Conservation (phyloP, 2,888 invertebrate genomes). For the Drosophila nr. fundita region DNA sequence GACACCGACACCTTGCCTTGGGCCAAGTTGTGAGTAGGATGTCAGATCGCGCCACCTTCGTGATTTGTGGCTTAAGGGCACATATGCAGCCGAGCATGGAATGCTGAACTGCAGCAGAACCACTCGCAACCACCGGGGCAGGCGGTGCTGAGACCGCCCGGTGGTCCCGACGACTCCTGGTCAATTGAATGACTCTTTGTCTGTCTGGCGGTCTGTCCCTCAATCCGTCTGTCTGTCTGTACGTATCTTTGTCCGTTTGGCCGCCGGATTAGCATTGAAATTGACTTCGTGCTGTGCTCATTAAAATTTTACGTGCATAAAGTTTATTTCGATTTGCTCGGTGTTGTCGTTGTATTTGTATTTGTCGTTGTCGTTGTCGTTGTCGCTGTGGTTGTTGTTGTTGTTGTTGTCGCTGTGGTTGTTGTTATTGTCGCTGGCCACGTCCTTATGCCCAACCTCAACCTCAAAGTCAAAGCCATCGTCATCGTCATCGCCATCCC, state of each 20-base stretch:
- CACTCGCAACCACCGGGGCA: conserved; percentile 5
- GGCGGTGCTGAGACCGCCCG: conserved; percentile 31
- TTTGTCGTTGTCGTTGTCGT: conserved; percentile 20
- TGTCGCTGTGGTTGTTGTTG: conserved; percentile 16
- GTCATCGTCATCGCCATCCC: conserved; percentile 13
- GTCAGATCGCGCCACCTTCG: conserved; percentile 80
- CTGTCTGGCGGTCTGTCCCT: conserved; percentile 9
- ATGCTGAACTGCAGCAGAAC: conserved; percentile 13
- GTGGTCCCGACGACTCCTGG: conserved; percentile 71
- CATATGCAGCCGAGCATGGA: conserved; percentile 54
- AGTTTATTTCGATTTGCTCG: conserved; percentile 76
- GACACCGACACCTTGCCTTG: conserved; percentile 67
- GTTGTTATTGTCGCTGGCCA: conserved; percentile 48
- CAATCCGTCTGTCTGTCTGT: conserved; percentile 20
- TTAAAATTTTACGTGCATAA: conserved; percentile 81
- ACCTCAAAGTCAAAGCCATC: conserved; percentile 42
- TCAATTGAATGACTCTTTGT: conserved; percentile 46
- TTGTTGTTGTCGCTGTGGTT: conserved; percentile 18
- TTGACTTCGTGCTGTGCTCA: conserved; percentile 80
- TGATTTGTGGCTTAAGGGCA: conserved; percentile 78
- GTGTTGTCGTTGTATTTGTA: conserved; percentile 42
- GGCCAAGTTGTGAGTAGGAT: conserved; percentile 70
- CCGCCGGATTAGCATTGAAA: conserved; percentile 80
- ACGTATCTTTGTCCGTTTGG: conserved; percentile 50
- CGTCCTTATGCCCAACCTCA: conserved; percentile 56